Base-by-base conservation (phyloP, 2,888 invertebrate genomes). In the Harpalus rubripes region DNA sequence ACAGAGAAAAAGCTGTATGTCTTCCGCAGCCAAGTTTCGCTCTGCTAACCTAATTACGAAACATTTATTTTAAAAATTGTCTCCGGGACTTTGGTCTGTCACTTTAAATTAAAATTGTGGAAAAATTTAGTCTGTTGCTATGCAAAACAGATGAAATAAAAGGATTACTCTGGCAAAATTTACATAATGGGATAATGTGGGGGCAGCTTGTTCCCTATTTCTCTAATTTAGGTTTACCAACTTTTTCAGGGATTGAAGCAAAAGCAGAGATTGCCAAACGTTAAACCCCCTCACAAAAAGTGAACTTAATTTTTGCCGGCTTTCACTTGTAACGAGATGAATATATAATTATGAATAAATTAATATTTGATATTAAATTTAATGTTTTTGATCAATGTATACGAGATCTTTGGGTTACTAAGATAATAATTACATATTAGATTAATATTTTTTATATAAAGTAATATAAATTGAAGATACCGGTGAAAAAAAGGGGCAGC, bases 181-280 rank as follows among this genome's bases (percentile, higher is more conserved):
- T 81, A 41, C 81, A 81, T 81, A 81, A 81, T 44, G 44, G 61
- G 81, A 81, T 81, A 81, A 81, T 65, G 18, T 81, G 18, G 41
- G 63, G 41, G 8, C 61, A 59, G 18, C 41, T 8, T 61, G 80
- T 81, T 32, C 78, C 58, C 78, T 78, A 39, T 78, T 76, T 58
- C 44, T 15, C 61, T 61, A 41, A 56, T 61, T 79, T 79, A 79
- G 79, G 61, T 79, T 56, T 59, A 41, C 15, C 72, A 74, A 44
- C 16, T 44, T 74, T 72, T 74, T 74, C 15, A 44, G 39, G 68
- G 68, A 26, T 63, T 6, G 15, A 22, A 18, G 15, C 7, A 61
- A 7, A 16, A n/a, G 6, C 61, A 5, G 18, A 12, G 12, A 52
- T 63, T 63, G 63, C 12, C 59, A 63, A 63, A 26, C 12, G 32